Base-by-base conservation (phyloP, 1,140 invertebrate genomes). In the Drosophila malerkotliana region DNA sequence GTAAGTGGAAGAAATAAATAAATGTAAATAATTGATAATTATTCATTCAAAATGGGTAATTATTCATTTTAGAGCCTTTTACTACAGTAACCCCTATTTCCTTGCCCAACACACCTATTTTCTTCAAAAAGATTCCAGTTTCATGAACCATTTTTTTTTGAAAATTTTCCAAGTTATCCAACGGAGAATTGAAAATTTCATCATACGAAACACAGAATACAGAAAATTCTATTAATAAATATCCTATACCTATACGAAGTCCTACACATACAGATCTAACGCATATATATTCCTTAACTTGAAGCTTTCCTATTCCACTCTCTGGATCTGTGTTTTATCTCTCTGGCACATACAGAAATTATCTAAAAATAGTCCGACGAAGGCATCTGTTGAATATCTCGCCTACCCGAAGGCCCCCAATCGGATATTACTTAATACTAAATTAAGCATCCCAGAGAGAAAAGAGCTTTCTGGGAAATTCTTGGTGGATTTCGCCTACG, bases 301-400 rank as follows among this genome's bases (percentile, higher is more conserved):
- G 51, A 58, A 72, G 78, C 72, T 82, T 51, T 26, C 15, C 8
- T 44, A 7, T 44, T 12, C 60, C 28, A 44, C 75, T 66, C 67
- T 66, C 59, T 12, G 9, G 32, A 24, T 26, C 24, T 9, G 21
- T 15, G 24, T 9, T 53, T 47, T 55, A 51, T 67, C 28, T 68
- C 61, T 68, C 9, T 28, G 18, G 14, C 15, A 28, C 32, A 41
- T 34, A 54, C 37, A 41, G 18, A 26, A 45, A 59, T 12, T 55
- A 18, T 57, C 82, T 81, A 81, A 72, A 85, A 81, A 85, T 85
- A 85, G 58, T 34, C 10, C 9, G 15, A 6, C 32, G 14, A 21
- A 41, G 68, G 82, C 77, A 85, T 81, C 77, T 87, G 82, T 87
- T 85, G 69, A 71, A 77, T 85, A 62, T 85, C 67, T 66, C 59